These are phyloP conservation scores for Imbricaverruca yamaguchii DNA, from an alignment of 2,888 invertebrate genomes.

Conservation along the genomic window DNA sequence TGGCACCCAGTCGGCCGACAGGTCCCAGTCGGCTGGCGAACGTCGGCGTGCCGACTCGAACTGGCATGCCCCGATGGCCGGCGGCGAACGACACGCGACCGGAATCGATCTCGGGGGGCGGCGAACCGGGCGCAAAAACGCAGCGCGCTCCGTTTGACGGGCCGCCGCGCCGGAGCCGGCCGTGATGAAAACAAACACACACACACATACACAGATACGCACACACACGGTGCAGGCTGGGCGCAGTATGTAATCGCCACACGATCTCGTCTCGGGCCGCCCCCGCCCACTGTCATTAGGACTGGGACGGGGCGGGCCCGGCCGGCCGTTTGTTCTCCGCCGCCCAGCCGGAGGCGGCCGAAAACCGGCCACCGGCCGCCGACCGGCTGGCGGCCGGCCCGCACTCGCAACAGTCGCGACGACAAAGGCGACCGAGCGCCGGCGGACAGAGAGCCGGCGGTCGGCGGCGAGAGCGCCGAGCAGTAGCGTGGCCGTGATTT, in stretches of 20 bases:
- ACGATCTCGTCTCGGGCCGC: slow-evolving; percentile 2
- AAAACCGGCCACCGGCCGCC: not conserved
- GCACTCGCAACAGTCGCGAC: not conserved
- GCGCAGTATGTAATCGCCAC: not conserved
- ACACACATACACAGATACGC: too few relatives aligned
- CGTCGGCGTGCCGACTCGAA: too few relatives aligned
- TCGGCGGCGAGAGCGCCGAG: not conserved
- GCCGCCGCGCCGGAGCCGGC: not conserved
- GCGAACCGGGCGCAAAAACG: not conserved
- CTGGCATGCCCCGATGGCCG: too few relatives aligned
- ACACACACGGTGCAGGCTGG: not conserved
- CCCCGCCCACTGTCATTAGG: slow-evolving; percentile 11
- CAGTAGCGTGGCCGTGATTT: too few relatives aligned
- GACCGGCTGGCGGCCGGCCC: not conserved
- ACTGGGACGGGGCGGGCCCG: not conserved
- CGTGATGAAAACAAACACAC: slow-evolving; percentile 3
- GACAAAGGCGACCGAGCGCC: slow-evolving; percentile 16
- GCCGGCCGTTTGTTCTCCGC: slow-evolving; percentile 5
- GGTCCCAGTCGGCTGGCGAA: too few relatives aligned
- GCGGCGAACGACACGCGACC: not conserved
- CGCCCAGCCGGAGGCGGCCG: not conserved
- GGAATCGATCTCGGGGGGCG: not conserved
- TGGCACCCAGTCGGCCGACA: too few relatives aligned
- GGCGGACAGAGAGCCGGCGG: not conserved
- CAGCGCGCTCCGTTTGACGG: not conserved